Conservation (phyloP, 1,140 invertebrate species). For the Zaprionus ghesquierei region DNA sequence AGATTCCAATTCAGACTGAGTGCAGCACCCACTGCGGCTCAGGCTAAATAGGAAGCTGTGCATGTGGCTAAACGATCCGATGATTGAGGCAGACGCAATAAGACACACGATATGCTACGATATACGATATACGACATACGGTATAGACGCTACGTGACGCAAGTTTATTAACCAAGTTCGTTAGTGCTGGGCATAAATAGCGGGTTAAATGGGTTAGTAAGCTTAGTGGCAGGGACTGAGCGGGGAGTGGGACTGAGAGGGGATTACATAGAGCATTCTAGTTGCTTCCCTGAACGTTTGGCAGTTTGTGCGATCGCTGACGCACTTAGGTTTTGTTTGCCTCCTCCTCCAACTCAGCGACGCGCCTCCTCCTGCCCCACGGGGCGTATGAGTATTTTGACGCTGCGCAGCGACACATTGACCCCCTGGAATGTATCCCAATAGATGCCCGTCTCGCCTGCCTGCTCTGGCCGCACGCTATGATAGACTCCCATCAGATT, state of each 20-base stretch:
- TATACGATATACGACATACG: slow-evolving; percentile 9
- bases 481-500: slow-evolving; percentile 85
- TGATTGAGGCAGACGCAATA: slow-evolving; percentile 9
- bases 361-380: slow-evolving; percentile 40
- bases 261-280: slow-evolving; percentile 2
- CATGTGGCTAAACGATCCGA: slow-evolving; percentile 46
- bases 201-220: neutral
- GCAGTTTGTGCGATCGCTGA: slow-evolving; percentile 10
- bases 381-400: slow-evolving; percentile 84
- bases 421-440: slow-evolving; percentile 85
- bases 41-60: neutral
- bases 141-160: neutral
- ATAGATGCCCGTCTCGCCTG: slow-evolving; percentile 84
- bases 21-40: neutral
- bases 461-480: slow-evolving; percentile 41
- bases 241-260: neutral
- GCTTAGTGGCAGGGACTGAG: neutral
- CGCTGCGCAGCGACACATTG: slow-evolving; percentile 83
- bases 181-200: neutral
- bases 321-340: neutral
- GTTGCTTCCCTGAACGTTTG: slow-evolving; percentile 52
- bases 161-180: neutral
- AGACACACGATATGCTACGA: slow-evolving; percentile 3
- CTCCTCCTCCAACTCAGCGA: neutral
- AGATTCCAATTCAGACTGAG: neutral